Conservation (phyloP, 2,888 invertebrate genomes). For the Melipona bicolor region DNA sequence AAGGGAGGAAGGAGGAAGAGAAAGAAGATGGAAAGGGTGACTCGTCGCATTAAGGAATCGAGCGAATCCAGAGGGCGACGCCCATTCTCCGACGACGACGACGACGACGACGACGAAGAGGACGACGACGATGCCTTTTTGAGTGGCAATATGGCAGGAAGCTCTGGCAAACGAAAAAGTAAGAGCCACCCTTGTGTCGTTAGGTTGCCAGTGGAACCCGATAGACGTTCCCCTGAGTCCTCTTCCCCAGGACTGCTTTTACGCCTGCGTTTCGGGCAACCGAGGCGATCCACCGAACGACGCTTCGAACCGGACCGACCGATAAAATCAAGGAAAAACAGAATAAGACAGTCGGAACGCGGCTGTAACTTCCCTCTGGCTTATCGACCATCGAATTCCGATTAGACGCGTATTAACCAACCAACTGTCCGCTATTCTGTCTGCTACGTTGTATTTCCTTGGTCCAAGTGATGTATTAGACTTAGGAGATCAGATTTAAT, state of each 20-base stretch:
- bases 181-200: conserved; percentile 64
- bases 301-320: conserved; percentile 1
- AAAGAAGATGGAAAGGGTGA: conserved; percentile 26
- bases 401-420: neutral
- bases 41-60: conserved; percentile 64
- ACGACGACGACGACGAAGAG: conserved; percentile 36
- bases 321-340: conserved; percentile 34
- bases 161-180: conserved; percentile 64
- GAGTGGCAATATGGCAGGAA: conserved; percentile 72
- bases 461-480: no score
- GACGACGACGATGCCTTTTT: conserved; percentile 67
- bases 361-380: neutral
- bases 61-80: conserved; percentile 58
- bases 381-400: neutral
- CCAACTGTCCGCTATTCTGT: neutral
- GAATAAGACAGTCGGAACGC: neutral
- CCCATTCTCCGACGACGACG: conserved; percentile 48
- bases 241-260: conserved; percentile 32
- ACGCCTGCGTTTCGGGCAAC: conserved; percentile 30
- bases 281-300: conserved; percentile 29
- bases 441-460: neutral
- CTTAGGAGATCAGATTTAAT: no score
- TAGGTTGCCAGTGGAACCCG: conserved; percentile 53
- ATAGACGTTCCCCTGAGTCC: conserved; percentile 32
- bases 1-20: conserved; percentile 8